These are phyloP conservation scores for Griposia aprilina DNA, from an alignment of 2,888 invertebrate genomes.

Conservation along the genomic window DNA sequence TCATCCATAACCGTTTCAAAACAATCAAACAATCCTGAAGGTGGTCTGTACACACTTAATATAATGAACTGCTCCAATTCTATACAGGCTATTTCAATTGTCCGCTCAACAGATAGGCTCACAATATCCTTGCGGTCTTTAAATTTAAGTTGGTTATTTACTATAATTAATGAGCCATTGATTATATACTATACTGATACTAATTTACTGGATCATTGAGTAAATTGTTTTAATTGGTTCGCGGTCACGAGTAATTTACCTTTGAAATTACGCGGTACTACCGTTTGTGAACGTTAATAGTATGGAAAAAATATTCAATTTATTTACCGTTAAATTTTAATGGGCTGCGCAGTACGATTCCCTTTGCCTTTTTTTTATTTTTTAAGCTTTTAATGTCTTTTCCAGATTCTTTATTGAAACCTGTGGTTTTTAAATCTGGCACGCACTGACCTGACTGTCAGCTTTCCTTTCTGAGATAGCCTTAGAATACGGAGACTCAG, in stretches of 20 bases:
- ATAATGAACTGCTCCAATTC: too few species aligned
- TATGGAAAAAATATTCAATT: slow-evolving; percentile 48
- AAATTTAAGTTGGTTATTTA: too few species aligned
- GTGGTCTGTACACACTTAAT: too few species aligned
- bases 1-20: too few species aligned
- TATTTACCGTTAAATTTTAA: slow-evolving; percentile 29
- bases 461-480: not conserved
- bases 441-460: not conserved
- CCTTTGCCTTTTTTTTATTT: not conserved
- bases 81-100: too few species aligned
- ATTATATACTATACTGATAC: too few species aligned
- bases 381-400: not conserved
- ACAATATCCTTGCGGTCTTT: too few species aligned
- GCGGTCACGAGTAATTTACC: slow-evolving; percentile 55
- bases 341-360: not conserved
- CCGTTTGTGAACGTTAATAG: slow-evolving; percentile 35
- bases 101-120: too few species aligned
- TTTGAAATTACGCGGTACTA: slow-evolving; percentile 46
- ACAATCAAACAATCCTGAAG: too few species aligned
- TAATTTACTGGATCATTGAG: slow-evolving; percentile 48
- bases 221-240: slow-evolving; percentile 44
- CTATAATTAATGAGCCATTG: too few species aligned
- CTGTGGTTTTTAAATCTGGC: not conserved
- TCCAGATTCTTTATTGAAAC: not conserved
- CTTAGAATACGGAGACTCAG: not conserved